These are phyloP conservation scores for Nothobranchius furzeri DNA, from an alignment of 2,113 vertebrate genomes.

Conservation along the genomic window DNA sequence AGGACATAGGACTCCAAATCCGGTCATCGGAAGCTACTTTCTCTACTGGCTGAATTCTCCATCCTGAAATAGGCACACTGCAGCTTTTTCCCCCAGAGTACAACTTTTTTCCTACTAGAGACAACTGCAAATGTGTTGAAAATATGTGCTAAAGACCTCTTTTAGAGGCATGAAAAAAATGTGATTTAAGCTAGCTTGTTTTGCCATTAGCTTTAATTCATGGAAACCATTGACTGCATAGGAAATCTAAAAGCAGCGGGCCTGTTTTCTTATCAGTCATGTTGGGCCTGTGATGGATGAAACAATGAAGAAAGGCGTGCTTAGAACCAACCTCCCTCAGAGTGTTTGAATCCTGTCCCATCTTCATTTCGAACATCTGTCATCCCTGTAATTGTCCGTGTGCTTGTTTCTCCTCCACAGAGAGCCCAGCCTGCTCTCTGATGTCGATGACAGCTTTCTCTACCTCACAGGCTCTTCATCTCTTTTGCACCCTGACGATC, in stretches of 20 bases:
- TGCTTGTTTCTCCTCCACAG: constrained; percentile 19
- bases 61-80: too few species aligned
- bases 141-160: too few species aligned
- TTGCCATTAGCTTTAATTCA: too few species aligned
- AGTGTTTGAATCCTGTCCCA: constrained; percentile 25
- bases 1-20: too few species aligned
- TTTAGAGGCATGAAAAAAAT: too few species aligned
- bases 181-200: too few species aligned
- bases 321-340: constrained; percentile 2
- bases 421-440: not conserved
- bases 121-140: too few species aligned
- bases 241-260: not conserved
- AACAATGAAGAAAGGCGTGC: not conserved
- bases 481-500: constrained; percentile 49
- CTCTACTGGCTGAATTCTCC: too few species aligned
- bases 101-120: too few species aligned
- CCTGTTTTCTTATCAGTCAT: not conserved
- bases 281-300: constrained; percentile 2
- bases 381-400: constrained; percentile 42
- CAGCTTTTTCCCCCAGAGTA: too few species aligned
- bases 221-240: not conserved
- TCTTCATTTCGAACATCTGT: constrained; percentile 43
- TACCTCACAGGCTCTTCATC: constrained; percentile 43
- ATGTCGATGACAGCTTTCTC: constrained; percentile 40
- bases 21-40: too few species aligned